These are phyloP conservation scores for Diaprepes abbreviatus DNA, from an alignment of 2,888 invertebrate species.

Conservation along the genomic window DNA sequence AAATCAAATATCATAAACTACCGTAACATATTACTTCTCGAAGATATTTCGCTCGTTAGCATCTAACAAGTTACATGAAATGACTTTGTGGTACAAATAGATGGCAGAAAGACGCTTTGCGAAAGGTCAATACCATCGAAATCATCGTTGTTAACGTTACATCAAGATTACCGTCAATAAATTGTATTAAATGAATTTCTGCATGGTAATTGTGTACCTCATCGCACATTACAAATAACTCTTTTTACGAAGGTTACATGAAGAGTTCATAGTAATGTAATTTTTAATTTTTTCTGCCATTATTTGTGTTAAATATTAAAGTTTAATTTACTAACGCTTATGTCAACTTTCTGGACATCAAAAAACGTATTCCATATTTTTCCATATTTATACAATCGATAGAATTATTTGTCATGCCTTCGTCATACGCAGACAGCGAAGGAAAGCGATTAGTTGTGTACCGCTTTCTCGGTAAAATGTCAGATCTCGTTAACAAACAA, in stretches of 20 bases:
- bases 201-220: conserved; percentile 20
- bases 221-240: conserved; percentile 2
- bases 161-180: conserved; percentile 33
- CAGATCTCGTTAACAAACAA: no score
- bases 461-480: no score
- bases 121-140: conserved; percentile 25
- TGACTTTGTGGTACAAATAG: conserved; percentile 23
- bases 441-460: no score
- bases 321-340: no score
- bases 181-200: conserved; percentile 26
- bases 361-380: no score
- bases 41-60: conserved; percentile 35
- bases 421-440: no score
- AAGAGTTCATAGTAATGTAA: background rate
- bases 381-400: no score
- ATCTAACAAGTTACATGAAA: conserved; percentile 23
- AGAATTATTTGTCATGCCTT: no score
- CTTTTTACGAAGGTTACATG: background rate
- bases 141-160: conserved; percentile 20
- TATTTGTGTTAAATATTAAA: no score
- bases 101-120: conserved; percentile 19
- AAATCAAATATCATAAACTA: conserved; percentile 12
- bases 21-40: conserved; percentile 5
- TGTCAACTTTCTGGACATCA: no score
- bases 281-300: no score